Evolutionary conservation across 1,140 invertebrate genomes (phyloP), one percentile per base, ranked within the genome.

Genomic region (Anadara kagoshimensis): DNA sequence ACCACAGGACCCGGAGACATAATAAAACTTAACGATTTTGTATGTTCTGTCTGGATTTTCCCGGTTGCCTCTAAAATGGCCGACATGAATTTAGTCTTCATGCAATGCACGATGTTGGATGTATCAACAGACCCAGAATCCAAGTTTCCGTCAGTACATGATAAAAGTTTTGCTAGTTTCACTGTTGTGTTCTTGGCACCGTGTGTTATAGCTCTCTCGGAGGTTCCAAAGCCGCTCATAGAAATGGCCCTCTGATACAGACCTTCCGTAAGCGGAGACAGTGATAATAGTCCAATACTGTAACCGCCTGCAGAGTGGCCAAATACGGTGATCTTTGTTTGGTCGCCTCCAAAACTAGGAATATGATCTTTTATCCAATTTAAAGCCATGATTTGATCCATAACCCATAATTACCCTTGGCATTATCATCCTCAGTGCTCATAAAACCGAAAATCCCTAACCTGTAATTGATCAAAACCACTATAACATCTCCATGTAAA

Each of bases 381-480:
- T 7, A 86, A 57, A 47, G 78, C 82, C 53, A 65, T 18, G 12
- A 77, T 47, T 75, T 84, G 82, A 66, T 86, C 62, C 73, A 64
- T 7, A 86, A 70, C 22, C 83, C 85, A 56, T 69, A 76, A 66
- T 86, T 86, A 36, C 83, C 85, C 18, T 53, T 43, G 2, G 64
- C 26, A 14, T 44, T 10, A 5, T 53, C 18, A 41, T 77, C 61
- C 11, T 51, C 69, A 16, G 69, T 69, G 45, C 64, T 69, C n/a
- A 77, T 54, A 51, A 77, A 77, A n/a, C 78, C 94, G 90, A 73
- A 93, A 91, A 18, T 92, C 44, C 93, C 92, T 63, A 94, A 91
- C 88, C 95, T 92, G 79, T 94, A 96, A 84, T 96, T 96, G 0
- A 93, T 89, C 0, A 93, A 92, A 4, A 96, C 93, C 0, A 95